These are phyloP conservation scores for Mionectes olivaceus DNA, from an alignment of 2,797 vertebrate species.

Conservation along the genomic window DNA sequence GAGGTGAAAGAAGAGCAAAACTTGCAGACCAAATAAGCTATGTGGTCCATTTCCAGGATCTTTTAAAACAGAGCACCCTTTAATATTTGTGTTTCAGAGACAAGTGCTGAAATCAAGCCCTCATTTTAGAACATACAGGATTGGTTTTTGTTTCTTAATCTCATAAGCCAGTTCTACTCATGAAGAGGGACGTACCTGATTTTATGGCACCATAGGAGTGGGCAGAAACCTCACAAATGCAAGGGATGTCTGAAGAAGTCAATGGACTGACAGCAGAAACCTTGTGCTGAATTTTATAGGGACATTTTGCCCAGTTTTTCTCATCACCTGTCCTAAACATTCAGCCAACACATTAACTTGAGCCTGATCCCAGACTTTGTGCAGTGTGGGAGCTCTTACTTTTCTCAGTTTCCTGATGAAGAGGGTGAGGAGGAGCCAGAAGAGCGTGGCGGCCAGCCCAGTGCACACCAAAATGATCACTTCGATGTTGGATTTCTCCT, in stretches of 20 bases:
- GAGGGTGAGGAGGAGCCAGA: constrained; percentile 94
- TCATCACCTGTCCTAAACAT: not conserved
- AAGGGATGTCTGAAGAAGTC: not conserved
- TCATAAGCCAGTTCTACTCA: not conserved
- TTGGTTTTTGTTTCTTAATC: not conserved
- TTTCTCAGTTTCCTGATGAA: constrained; percentile 93
- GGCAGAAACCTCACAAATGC: not conserved
- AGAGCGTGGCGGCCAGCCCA: constrained; percentile 90
- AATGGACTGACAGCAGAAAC: not conserved
- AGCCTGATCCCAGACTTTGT: not conserved
- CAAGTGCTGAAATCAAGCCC: not conserved
- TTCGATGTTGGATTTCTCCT: constrained; percentile 89
- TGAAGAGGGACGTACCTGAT: not conserved
- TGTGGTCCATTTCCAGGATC: not conserved
- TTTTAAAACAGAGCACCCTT: not conserved
- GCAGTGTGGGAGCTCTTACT: constrained; percentile 69
- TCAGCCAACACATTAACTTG: fast-evolving
- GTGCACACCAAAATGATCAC: constrained; percentile 94
- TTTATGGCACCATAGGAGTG: not conserved
- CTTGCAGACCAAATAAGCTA: not conserved
- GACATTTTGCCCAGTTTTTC: not conserved
- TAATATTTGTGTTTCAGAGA: not conserved
- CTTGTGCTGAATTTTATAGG: not conserved
- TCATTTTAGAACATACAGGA: not conserved
- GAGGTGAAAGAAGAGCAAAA: not conserved